Evolutionary conservation across 2,888 invertebrate genomes (phyloP).

Genomic region (Caenorhabditis drosophilae): DNA sequence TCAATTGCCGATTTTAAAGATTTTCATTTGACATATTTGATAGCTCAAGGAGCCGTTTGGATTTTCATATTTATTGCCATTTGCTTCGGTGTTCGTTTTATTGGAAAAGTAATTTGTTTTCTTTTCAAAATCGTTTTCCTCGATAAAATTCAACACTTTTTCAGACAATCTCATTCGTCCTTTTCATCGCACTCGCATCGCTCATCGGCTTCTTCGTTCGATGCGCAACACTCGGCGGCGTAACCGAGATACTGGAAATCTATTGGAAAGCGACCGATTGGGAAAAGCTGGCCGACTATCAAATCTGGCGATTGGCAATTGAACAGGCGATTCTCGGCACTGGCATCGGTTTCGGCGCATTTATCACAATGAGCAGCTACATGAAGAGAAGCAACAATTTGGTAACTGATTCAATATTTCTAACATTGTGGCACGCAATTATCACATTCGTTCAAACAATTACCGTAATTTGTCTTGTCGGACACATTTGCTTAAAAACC

Average conservation of each 20-base stretch:
- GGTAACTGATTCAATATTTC: conserved; percentile 62
- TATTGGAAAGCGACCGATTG: conserved; percentile 64
- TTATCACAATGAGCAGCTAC: conserved; percentile 68
- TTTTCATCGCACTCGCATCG: conserved; percentile 32
- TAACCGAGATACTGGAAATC: conserved; percentile 53
- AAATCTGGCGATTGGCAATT: conserved; percentile 63
- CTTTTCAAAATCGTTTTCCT: too few species aligned
- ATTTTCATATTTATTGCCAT: conserved; percentile 61
- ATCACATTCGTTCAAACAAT: conserved; percentile 51
- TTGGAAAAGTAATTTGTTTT: conserved; percentile 66
- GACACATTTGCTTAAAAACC: conserved; percentile 54
- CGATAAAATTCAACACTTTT: neutral
- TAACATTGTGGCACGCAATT: conserved; percentile 55
- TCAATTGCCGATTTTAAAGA: conserved; percentile 62
- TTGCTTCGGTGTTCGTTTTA: conserved; percentile 68
- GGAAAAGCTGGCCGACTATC: conserved; percentile 59
- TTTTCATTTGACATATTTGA: conserved; percentile 57
- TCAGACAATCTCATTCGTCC: conserved; percentile 29
- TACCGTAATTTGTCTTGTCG: conserved; percentile 59
- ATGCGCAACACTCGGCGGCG: conserved; percentile 53
- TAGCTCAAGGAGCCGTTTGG: conserved; percentile 65
- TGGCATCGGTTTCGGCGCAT: conserved; percentile 68
- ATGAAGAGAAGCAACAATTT: conserved; percentile 68
- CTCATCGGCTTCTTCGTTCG: conserved; percentile 47
- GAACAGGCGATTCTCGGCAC: conserved; percentile 66